These are phyloP conservation scores for Acronicta psi DNA, from an alignment of 2,888 invertebrate genomes.

Conservation along the genomic window DNA sequence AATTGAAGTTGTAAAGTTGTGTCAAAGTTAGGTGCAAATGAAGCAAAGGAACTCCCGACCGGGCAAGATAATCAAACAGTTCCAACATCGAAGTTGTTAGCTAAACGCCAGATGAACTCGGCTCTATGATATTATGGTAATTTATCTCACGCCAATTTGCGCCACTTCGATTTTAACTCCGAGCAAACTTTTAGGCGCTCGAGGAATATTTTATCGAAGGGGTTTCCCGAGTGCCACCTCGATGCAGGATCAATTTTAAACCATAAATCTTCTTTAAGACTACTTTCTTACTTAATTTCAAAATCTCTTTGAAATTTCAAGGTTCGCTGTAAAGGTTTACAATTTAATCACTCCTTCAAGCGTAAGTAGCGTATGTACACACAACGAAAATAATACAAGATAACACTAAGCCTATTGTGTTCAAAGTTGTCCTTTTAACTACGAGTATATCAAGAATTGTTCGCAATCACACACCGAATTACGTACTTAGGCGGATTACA, in stretches of 20 bases:
- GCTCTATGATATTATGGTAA: conserved; percentile 85
- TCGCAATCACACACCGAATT: conserved; percentile 87
- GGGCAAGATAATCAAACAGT: conserved; percentile 84
- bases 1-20: conserved; percentile 67
- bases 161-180: conserved; percentile 78
- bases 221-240: conserved; percentile 63
- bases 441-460: conserved; percentile 75
- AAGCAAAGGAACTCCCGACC: conserved; percentile 78
- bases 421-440: conserved; percentile 78
- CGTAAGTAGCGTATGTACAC: conserved; percentile 72
- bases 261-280: conserved; percentile 63
- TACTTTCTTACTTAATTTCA: conserved; percentile 59
- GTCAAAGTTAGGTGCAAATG: conserved; percentile 76
- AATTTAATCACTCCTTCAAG: conserved; percentile 65
- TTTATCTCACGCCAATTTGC: conserved; percentile 86
- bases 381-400: conserved; percentile 78
- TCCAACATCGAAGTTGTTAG: conserved; percentile 76
- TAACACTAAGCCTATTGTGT: conserved; percentile 84
- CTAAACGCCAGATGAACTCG: conserved; percentile 87
- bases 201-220: conserved; percentile 70
- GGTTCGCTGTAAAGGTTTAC: conserved; percentile 57
- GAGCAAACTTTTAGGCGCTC: conserved; percentile 77
- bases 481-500: conserved; percentile 86
- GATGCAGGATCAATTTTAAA: conserved; percentile 69
- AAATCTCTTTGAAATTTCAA: conserved; percentile 64